phyloP scores from a whole-genome alignment of 2,797 vertebrate genomes.

The Erpetoichthys calabaricus region DNA sequence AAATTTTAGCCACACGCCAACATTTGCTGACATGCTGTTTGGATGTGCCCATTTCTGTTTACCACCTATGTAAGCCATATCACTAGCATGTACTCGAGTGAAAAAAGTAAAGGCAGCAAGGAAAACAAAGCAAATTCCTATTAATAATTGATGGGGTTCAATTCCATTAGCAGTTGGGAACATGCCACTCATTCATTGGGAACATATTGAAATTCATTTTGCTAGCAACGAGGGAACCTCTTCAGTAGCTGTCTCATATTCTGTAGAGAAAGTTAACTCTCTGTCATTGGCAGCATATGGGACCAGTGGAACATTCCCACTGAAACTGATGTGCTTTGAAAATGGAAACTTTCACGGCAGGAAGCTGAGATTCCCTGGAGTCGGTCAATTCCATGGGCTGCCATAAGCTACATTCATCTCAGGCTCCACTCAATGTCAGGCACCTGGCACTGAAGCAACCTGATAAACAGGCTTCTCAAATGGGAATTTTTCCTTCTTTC shows the following conservation, averaged over 20 bases:
- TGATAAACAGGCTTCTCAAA: constrained; percentile 51
- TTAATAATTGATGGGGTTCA: constrained; percentile 43
- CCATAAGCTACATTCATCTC: constrained; percentile 70
- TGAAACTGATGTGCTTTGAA: constrained; percentile 68
- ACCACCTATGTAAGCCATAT: constrained; percentile 25
- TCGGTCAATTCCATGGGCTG: constrained; percentile 60
- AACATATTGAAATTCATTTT: constrained; percentile 50
- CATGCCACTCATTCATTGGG: constrained; percentile 27
- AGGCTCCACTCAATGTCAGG: constrained; percentile 63
- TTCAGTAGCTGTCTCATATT: constrained; percentile 42
- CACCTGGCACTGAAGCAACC: constrained; percentile 67
- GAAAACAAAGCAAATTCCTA: constrained; percentile 38
- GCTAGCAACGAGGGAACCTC: constrained; percentile 42
- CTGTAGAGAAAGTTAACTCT: constrained; percentile 39
- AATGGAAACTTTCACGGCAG: constrained; percentile 75
- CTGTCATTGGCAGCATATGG: constrained; percentile 58
- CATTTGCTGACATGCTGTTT: constrained; percentile 25
- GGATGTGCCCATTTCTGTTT: constrained; percentile 28
- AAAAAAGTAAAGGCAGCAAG: constrained; percentile 25
- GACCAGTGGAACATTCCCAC: constrained; percentile 53
- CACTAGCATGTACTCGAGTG: constrained; percentile 23
- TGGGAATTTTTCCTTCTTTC: constrained; percentile 39
- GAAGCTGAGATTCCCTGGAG: constrained; percentile 61
- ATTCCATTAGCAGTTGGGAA: constrained; percentile 35
- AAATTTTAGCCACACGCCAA: constrained; percentile 27